phyloP scores from a whole-genome alignment of 2,113 vertebrate genomes.

The Eptesicus fuscus region DNA sequence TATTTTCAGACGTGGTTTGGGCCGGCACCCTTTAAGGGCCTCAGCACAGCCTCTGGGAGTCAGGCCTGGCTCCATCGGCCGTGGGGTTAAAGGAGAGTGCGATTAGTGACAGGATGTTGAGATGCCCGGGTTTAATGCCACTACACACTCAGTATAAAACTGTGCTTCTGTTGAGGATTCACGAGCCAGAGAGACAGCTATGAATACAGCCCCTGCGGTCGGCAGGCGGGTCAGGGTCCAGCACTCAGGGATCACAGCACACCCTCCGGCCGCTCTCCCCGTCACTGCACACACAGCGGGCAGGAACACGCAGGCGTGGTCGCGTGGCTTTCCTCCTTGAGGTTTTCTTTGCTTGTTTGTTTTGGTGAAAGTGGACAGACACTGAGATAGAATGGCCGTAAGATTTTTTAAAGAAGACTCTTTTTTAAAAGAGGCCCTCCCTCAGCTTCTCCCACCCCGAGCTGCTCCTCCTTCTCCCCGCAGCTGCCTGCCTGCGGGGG shows the following conservation, averaged over 20 bases:
- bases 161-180: not conserved
- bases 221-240: not conserved
- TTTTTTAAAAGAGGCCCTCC: not conserved
- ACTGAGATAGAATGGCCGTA: not conserved
- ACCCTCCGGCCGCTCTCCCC: not conserved
- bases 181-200: not conserved
- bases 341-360: no score
- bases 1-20: not conserved
- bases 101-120: not conserved
- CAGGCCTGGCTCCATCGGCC: not conserved
- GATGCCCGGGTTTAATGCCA: not conserved
- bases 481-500: fast-evolving
- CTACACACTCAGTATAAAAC: not conserved
- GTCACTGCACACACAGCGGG: not conserved
- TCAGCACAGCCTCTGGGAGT: not conserved
- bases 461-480: not conserved
- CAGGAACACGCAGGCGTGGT: not conserved
- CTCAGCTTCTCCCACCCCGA: not conserved
- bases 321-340: not conserved
- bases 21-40: not conserved
- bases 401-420: not conserved
- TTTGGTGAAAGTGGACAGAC: not conserved
- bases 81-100: not conserved
- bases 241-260: no score
- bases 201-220: not conserved